Evolutionary conservation across 2,888 invertebrate species (phyloP).

Genomic region (Platynereis dumerilii): DNA sequence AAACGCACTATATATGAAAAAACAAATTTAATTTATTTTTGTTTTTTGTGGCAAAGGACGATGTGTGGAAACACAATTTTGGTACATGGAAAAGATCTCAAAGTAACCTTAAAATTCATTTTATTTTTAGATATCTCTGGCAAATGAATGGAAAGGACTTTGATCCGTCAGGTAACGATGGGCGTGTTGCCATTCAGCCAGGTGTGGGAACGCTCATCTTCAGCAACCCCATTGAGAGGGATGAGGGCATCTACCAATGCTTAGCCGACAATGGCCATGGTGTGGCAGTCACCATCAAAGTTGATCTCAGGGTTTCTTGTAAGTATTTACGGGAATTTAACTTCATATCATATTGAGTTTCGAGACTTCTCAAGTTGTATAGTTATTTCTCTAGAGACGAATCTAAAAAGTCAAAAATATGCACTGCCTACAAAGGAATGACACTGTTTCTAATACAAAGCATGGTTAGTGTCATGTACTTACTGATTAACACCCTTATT

Average conservation of each 20-base stretch:
- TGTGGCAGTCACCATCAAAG: conserved; percentile 29
- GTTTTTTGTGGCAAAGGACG: too few species aligned
- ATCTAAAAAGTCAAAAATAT: not conserved
- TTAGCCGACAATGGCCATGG: conserved; percentile 70
- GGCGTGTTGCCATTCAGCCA: conserved; percentile 91
- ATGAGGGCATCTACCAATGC: conserved; percentile 94
- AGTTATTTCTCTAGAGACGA: too few species aligned
- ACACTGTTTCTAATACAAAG: too few species aligned
- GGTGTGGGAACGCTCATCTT: conserved; percentile 88
- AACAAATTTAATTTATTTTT: not conserved
- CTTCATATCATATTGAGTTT: not conserved
- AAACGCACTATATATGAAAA: not conserved
- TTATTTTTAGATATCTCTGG: conserved; percentile 38
- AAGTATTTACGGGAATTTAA: not conserved
- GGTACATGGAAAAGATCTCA: not conserved
- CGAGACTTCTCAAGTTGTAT: too few species aligned
- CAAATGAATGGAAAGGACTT: conserved; percentile 68
- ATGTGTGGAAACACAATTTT: not conserved
- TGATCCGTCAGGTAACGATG: conserved; percentile 92
- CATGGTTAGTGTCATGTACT: too few species aligned
- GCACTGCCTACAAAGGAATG: not conserved
- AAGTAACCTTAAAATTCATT: not conserved
- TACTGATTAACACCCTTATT: too few species aligned
- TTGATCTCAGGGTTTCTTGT: conserved; percentile 26
- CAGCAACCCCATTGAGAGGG: conserved; percentile 85